phyloP scores from a whole-genome alignment of 2,113 vertebrate genomes.

The Macroglossus sobrinus region DNA sequence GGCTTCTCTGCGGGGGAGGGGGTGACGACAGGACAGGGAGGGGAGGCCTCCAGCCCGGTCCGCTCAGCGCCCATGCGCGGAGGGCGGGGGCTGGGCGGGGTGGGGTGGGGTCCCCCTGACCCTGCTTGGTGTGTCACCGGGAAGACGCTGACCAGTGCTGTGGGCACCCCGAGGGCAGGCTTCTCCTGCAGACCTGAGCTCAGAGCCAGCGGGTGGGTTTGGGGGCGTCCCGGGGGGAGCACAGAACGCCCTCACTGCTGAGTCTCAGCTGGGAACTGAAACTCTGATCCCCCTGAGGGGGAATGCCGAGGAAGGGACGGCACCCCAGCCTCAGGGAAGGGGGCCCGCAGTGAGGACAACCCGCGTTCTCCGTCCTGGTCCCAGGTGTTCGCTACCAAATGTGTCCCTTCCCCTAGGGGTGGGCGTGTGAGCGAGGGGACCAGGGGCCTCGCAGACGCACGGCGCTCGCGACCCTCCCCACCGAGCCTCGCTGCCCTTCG shows the following conservation, averaged over 20 bases:
- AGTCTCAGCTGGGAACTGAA: neutral
- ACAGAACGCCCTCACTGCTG: neutral
- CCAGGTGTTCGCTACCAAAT: neutral
- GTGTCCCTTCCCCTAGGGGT: accelerated
- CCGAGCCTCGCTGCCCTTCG: neutral
- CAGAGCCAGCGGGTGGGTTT: accelerated
- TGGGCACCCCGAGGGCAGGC: too few species aligned
- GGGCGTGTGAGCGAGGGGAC: accelerated
- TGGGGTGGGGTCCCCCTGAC: too few species aligned
- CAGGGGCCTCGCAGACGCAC: accelerated
- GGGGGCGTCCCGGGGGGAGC: neutral
- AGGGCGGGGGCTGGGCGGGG: too few species aligned
- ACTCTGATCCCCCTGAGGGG: neutral
- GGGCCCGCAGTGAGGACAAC: neutral
- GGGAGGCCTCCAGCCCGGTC: accelerated
- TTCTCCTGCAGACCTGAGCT: accelerated
- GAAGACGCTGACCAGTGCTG: too few species aligned
- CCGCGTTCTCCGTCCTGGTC: neutral
- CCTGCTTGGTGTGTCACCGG: too few species aligned
- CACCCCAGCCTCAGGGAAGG: neutral
- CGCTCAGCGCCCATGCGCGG: neutral
- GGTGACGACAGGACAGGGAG: accelerated
- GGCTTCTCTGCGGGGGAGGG: too few species aligned
- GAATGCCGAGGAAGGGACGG: neutral
- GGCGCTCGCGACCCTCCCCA: neutral